These are phyloP conservation scores for Steinernema khuongi DNA, from an alignment of 1,140 invertebrate genomes.

Conservation along the genomic window DNA sequence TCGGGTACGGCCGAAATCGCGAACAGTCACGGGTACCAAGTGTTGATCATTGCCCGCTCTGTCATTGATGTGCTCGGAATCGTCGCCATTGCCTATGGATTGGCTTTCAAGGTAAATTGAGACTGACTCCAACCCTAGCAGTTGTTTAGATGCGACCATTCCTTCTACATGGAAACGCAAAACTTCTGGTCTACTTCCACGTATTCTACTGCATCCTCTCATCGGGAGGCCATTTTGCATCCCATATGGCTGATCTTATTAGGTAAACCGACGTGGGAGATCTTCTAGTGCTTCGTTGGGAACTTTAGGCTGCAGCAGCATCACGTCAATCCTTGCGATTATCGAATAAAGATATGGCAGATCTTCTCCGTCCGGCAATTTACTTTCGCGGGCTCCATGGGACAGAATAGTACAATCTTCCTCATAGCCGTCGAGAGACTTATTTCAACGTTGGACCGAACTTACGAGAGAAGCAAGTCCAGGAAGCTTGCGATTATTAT, in stretches of 20 bases:
- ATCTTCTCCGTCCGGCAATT: neutral
- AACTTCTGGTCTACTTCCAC: neutral
- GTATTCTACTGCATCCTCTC: neutral
- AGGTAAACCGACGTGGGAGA: too few species aligned
- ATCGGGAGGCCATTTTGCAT: neutral
- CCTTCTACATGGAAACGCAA: neutral
- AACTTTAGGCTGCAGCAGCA: neutral
- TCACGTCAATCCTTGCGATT: neutral
- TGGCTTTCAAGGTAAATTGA: neutral
- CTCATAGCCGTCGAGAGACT: neutral
- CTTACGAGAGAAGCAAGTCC: neutral
- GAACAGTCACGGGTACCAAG: neutral
- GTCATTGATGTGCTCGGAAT: neutral
- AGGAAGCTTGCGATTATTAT: neutral
- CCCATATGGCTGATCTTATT: neutral
- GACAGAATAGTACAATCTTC: neutral
- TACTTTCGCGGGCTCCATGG: neutral
- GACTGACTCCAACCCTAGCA: neutral
- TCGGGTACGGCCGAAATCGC: neutral
- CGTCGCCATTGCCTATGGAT: neutral
- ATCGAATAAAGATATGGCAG: neutral
- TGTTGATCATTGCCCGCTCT: neutral
- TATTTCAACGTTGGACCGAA: neutral
- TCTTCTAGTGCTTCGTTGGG: neutral
- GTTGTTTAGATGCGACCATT: neutral